phyloP scores from a whole-genome alignment of 2,113 vertebrate genomes.

The Cervus canadensis region DNA sequence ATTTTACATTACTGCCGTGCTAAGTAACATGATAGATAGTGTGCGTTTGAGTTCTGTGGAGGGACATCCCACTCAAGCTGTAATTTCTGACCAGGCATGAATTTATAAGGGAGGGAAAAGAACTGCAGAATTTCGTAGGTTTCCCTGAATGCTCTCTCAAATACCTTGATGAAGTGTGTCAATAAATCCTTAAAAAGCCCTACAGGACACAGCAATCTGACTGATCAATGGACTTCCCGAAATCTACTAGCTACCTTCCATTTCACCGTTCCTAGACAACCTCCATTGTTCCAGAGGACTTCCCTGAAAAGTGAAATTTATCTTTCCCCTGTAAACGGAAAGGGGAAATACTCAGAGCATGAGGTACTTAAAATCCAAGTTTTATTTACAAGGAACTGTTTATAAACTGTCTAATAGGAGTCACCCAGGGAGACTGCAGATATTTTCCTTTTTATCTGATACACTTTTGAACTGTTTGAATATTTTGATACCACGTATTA shows the following conservation, averaged over 20 bases:
- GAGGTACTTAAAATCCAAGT: slow-evolving; percentile 40
- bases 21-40: slow-evolving; percentile 78
- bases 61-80: slow-evolving; percentile 75
- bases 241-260: slow-evolving; percentile 56
- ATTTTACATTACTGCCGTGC: slow-evolving; percentile 73
- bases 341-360: slow-evolving; percentile 41
- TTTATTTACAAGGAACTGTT: slow-evolving; percentile 59
- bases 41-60: slow-evolving; percentile 63
- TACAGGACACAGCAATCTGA: slow-evolving; percentile 75
- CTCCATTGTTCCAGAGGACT: slow-evolving; percentile 16
- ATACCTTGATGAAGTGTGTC: slow-evolving; percentile 75
- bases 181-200: slow-evolving; percentile 79
- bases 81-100: slow-evolving; percentile 67
- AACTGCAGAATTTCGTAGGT: slow-evolving; percentile 71
- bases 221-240: slow-evolving; percentile 71
- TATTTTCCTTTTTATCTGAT: slow-evolving; percentile 34
- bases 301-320: slow-evolving; percentile 51
- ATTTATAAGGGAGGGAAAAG: slow-evolving; percentile 68
- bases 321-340: slow-evolving; percentile 45
- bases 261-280: slow-evolving; percentile 30
- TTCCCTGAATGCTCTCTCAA: slow-evolving; percentile 73
- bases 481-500: slow-evolving; percentile 53
- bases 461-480: slow-evolving; percentile 34
- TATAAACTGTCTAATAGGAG: slow-evolving; percentile 40
- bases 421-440: not conserved